Conservation (phyloP, 2,113 vertebrate genomes). For the Scophthalmus maximus region DNA sequence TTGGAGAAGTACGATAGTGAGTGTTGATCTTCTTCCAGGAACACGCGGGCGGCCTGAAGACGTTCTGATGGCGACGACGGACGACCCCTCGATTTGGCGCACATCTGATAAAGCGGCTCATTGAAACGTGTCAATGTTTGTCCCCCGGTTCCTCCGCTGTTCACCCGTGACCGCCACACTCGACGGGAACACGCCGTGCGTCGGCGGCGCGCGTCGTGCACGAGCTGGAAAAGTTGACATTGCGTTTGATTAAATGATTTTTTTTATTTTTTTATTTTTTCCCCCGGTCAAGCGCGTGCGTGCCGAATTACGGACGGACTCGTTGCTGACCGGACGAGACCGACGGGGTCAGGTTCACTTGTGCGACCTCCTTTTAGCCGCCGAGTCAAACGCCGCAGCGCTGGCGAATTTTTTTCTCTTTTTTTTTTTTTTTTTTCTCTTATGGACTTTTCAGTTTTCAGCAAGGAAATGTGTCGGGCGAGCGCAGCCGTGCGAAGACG, state of each 20-base stretch:
- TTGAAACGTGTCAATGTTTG: rapidly evolving
- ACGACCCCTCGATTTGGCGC: conserved; percentile 14
- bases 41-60: not conserved
- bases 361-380: no score
- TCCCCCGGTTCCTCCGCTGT: not conserved
- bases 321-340: not conserved
- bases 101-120: not conserved
- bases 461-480: conserved; percentile 52
- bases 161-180: not conserved
- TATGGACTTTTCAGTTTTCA: conserved; percentile 55
- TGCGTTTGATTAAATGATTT: conserved; percentile 27
- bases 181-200: not conserved
- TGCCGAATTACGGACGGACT: conserved; percentile 13
- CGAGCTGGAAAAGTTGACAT: conserved; percentile 61
- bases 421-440: no score
- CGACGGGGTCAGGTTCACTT: not conserved
- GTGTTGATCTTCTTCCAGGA: not conserved
- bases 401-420: conserved; percentile 25
- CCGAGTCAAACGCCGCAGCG: conserved; percentile 24
- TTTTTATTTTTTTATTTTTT: no score
- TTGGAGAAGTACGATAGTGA: no score
- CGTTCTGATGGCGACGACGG: not conserved
- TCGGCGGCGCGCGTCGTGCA: not conserved
- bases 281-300: not conserved
- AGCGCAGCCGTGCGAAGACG: conserved; percentile 43